Percentiles rank a stretch among this genome's conserved stretches.
These are phyloP conservation scores for Pimpla rufipes DNA, from an alignment of 2,888 invertebrate species.

Conservation along the genomic window DNA sequence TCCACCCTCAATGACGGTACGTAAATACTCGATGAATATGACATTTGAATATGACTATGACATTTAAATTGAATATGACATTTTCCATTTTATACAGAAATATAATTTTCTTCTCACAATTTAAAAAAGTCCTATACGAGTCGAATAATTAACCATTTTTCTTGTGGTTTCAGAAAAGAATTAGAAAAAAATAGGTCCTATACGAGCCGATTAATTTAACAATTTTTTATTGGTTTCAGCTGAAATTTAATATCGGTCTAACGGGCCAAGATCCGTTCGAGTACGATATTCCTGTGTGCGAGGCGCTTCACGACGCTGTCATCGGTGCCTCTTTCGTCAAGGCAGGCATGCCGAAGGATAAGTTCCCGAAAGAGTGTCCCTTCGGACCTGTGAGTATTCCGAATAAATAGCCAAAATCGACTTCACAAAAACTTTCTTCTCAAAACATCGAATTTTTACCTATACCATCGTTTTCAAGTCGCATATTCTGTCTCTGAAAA, in stretches of 20 bases:
- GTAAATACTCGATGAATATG: not conserved
- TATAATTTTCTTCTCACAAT: too few relatives aligned
- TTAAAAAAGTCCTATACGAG: too few relatives aligned
- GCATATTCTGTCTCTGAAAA: too few relatives aligned
- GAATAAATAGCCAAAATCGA: not conserved
- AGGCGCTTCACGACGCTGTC: conserved; percentile 49
- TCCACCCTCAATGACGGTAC: conserved; percentile 46
- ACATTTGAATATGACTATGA: not conserved
- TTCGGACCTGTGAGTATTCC: conserved; percentile 52
- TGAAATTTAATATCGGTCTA: conserved; percentile 11
- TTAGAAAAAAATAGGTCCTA: not conserved
- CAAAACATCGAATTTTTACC: too few relatives aligned
- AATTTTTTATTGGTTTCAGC: conserved; percentile 44
- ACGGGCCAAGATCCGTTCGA: conserved; percentile 38
- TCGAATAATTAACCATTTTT: not conserved
- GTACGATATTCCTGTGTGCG: conserved; percentile 33
- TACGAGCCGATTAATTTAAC: conserved; percentile 11
- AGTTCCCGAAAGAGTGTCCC: conserved; percentile 66
- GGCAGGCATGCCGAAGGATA: conserved; percentile 56
- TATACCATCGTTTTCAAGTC: too few relatives aligned
- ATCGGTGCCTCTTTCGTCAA: conserved; percentile 53
- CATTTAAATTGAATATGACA: too few relatives aligned
- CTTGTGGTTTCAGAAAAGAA: not conserved
- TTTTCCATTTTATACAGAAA: too few relatives aligned
- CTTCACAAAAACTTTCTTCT: too few relatives aligned